These are phyloP conservation scores for Telmatherina bonti DNA, from an alignment of 2,797 vertebrate species.

Conservation along the genomic window DNA sequence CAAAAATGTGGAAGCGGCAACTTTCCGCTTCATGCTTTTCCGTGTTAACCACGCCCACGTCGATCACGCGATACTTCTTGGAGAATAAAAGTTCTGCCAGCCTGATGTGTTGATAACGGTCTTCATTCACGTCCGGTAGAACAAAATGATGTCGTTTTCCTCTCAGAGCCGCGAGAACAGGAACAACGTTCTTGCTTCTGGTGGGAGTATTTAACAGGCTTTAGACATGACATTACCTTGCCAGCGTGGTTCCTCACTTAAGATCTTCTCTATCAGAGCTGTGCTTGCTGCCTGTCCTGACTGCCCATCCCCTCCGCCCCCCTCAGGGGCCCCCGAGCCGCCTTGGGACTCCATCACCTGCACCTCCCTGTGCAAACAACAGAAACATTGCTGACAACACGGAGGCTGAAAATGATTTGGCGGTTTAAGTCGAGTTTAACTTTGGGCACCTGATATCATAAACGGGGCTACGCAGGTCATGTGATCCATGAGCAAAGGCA, in stretches of 20 bases:
- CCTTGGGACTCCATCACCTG: constrained; percentile 97
- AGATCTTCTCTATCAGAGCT: constrained; percentile 97
- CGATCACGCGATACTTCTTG: no score
- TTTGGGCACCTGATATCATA: constrained; percentile 92
- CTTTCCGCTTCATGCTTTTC: no score
- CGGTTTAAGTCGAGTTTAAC: neutral
- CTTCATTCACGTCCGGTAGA: no score
- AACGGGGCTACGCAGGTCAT: constrained; percentile 95
- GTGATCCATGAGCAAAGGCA: constrained; percentile 96
- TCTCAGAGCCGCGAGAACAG: no score
- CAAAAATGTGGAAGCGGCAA: no score
- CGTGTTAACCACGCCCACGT: no score
- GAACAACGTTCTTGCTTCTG: no score
- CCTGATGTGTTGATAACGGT: no score
- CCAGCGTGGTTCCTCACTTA: constrained; percentile 97
- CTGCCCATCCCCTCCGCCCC: constrained; percentile 90
- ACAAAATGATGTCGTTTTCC: no score
- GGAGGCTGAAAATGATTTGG: accelerated
- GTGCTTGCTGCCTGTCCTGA: constrained; percentile 96
- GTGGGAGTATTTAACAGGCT: no score
- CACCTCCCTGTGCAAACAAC: constrained; percentile 87
- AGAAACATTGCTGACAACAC: neutral
- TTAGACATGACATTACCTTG: constrained; percentile 92
- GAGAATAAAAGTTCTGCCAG: no score
- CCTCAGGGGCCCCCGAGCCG: constrained; percentile 88